phyloP scores from a whole-genome alignment of 1,140 invertebrate genomes.

The Dinoponera quadriceps region DNA sequence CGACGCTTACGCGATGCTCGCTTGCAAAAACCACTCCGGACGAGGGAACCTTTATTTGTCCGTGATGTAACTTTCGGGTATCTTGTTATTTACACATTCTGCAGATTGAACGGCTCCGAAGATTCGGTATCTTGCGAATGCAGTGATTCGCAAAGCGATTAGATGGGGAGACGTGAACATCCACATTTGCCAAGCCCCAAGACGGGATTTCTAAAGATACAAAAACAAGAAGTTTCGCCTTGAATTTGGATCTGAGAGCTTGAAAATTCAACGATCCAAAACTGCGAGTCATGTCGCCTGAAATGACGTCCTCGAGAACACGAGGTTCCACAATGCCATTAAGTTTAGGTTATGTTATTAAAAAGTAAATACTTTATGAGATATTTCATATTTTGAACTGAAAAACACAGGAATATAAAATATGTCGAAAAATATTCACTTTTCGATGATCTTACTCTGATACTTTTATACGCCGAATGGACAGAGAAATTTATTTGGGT shows the following conservation, averaged over 20 bases:
- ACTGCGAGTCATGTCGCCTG: no score
- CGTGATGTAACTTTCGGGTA: background rate
- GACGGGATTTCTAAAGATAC: background rate
- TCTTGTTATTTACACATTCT: background rate
- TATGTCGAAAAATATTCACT: no score
- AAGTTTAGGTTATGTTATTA: no score
- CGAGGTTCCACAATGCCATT: no score
- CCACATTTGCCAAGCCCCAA: background rate
- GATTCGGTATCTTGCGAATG: background rate
- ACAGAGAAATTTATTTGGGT: no score
- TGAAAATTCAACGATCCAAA: background rate
- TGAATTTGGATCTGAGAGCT: background rate
- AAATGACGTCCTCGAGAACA: no score
- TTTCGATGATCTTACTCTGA: no score
- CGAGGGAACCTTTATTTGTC: constrained; percentile 8
- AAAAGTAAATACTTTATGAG: no score
- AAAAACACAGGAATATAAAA: no score
- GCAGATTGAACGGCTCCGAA: background rate
- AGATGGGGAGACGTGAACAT: background rate
- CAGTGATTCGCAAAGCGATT: background rate
- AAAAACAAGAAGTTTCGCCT: background rate
- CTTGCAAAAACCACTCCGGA: background rate
- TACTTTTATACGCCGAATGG: no score
- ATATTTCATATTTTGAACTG: no score
- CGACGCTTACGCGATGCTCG: constrained; percentile 16